Conservation (phyloP, 1,140 invertebrate species). For the Oryzaephilus surinamensis region DNA sequence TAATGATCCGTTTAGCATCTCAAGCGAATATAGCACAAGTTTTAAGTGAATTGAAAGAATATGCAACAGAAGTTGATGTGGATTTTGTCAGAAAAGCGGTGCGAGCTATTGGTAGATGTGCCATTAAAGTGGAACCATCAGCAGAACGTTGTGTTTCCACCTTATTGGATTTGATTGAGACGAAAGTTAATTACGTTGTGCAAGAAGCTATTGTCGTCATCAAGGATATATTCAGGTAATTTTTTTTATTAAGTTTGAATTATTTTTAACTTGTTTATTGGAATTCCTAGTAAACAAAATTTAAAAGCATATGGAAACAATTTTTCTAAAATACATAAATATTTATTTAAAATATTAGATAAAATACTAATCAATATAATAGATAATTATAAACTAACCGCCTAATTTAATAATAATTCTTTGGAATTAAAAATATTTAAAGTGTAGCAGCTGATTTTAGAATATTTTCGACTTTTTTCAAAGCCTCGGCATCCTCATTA, state of each 20-base stretch:
- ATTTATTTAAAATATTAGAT: no score
- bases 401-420: no score
- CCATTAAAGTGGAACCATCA: slow-evolving; percentile 98
- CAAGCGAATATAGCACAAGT: slow-evolving; percentile 98
- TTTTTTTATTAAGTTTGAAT: slow-evolving; percentile 5
- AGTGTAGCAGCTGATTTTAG: no score
- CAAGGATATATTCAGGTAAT: slow-evolving; percentile 96
- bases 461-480: no score
- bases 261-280: no score
- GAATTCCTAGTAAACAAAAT: no score
- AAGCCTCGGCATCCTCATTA: slow-evolving; percentile 7
- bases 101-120: slow-evolving; percentile 95
- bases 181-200: slow-evolving; percentile 99
- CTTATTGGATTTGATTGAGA: slow-evolving; percentile 97
- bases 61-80: slow-evolving; percentile 99
- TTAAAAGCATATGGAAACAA: no score
- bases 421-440: no score
- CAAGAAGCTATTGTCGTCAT: slow-evolving; percentile 99
- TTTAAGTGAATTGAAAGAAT: slow-evolving; percentile 96
- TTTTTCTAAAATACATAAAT: no score
- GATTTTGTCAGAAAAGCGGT: slow-evolving; percentile 99
- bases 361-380: no score
- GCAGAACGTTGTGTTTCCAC: slow-evolving; percentile 98
- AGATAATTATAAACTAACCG: no score
- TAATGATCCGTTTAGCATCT: slow-evolving; percentile 97